Conservation (phyloP, 2,888 invertebrate genomes). For the Beris chalybata region DNA sequence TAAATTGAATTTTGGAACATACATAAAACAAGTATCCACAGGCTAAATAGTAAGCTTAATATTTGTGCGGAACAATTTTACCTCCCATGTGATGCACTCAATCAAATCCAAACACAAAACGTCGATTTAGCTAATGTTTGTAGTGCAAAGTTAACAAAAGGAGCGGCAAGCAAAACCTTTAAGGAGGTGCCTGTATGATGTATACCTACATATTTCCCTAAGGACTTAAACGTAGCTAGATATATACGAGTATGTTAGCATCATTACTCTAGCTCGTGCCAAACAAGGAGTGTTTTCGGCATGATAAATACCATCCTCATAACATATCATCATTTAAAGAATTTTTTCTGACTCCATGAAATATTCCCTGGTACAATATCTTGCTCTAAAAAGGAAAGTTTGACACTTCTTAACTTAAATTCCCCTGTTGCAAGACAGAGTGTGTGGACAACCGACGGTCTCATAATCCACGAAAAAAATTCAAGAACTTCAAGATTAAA, state of each 20-base stretch:
- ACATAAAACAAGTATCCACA: no score
- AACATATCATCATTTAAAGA: no score
- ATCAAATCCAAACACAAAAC: constrained; percentile 17
- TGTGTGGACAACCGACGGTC: constrained; percentile 9
- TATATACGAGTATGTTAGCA: no score
- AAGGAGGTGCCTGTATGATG: constrained; percentile 6
- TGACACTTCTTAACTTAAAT: constrained; percentile 26
- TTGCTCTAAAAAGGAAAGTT: constrained; percentile 22
- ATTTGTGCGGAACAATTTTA: no score
- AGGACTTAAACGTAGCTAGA: no score
- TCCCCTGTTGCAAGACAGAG: constrained; percentile 25
- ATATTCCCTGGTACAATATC: background rate
- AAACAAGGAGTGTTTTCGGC: no score
- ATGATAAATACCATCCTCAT: no score
- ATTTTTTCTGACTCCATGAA: background rate
- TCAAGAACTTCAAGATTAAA: constrained; percentile 32
- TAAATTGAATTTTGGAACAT: no score
- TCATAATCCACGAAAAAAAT: background rate
- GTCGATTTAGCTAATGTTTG: no score
- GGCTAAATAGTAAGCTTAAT: no score
- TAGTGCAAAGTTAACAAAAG: background rate
- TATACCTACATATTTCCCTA: no score
- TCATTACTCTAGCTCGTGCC: no score
- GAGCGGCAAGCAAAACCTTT: constrained; percentile 16
- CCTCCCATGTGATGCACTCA: constrained; percentile 17